A percentile compares a stretch with the other conserved stretches of the same genome.
These are phyloP conservation scores for Phasia obesa DNA, from an alignment of 2,888 invertebrate species.

Conservation along the genomic window DNA sequence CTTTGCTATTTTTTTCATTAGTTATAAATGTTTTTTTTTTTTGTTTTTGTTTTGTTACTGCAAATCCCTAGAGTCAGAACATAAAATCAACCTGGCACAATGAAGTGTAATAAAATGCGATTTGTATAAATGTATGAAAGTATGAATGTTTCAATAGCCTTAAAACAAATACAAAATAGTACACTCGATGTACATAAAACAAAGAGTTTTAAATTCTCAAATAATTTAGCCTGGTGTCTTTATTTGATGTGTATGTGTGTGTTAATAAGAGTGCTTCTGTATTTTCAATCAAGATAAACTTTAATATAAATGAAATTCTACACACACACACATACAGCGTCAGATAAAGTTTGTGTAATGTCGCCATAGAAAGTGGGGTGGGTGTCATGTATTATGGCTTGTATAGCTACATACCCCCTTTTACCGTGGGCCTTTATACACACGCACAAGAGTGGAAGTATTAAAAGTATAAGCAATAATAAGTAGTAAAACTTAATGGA, in stretches of 20 bases:
- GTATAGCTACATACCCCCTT: slow-evolving; percentile 19
- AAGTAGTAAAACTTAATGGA: slow-evolving; percentile 4
- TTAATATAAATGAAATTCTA: slow-evolving; percentile 47
- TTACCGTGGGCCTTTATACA: not conserved
- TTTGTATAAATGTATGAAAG: slow-evolving; percentile 43
- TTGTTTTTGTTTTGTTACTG: slow-evolving; percentile 7
- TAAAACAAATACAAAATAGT: slow-evolving; percentile 59
- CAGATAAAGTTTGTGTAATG: slow-evolving; percentile 49
- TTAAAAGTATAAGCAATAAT: slow-evolving; percentile 18
- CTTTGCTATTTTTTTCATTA: slow-evolving; percentile 49
- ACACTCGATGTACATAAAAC: slow-evolving; percentile 23
- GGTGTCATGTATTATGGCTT: slow-evolving; percentile 39
- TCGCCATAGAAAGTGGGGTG: slow-evolving; percentile 23
- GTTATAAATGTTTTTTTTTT: slow-evolving; percentile 46
- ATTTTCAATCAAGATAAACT: slow-evolving; percentile 64
- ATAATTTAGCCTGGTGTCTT: slow-evolving; percentile 44
- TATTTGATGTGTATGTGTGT: not conserved
- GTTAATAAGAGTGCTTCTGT: not conserved
- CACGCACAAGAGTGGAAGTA: not conserved
- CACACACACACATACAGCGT: not conserved
- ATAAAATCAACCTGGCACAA: slow-evolving; percentile 68
- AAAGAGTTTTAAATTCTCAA: slow-evolving; percentile 40
- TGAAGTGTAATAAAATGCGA: slow-evolving; percentile 71
- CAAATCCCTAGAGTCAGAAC: slow-evolving; percentile 59
- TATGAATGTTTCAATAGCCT: slow-evolving; percentile 28